Conservation (phyloP, 2,113 vertebrate genomes). For the Phalacrocorax carbo region DNA sequence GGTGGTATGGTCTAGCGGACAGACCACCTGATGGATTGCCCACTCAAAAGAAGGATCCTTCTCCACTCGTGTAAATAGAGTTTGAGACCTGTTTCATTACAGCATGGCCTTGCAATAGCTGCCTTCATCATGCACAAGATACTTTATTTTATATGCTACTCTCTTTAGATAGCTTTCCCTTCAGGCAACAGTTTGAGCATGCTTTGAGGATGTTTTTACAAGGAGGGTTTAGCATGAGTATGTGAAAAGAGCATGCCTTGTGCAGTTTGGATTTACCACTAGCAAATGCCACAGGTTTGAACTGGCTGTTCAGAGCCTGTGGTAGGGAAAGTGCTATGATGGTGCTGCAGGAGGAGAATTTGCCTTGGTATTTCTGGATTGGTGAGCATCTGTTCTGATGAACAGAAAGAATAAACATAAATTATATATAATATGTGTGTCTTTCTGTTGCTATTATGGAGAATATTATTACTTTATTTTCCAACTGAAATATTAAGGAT, state of each 20-base stretch:
- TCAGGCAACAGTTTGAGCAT: neutral
- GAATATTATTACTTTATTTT: conserved; percentile 5
- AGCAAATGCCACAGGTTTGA: neutral
- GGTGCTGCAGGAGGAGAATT: neutral
- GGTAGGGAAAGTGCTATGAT: rapidly evolving
- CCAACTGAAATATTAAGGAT: neutral
- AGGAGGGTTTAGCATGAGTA: neutral
- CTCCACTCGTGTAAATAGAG: rapidly evolving
- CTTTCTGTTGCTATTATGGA: neutral
- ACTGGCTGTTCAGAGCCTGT: neutral
- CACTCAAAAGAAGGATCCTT: neutral
- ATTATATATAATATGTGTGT: neutral
- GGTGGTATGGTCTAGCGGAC: neutral
- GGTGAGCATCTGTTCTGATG: neutral
- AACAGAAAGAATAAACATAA: neutral
- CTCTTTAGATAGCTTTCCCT: neutral
- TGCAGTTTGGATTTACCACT: neutral
- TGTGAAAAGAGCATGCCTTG: neutral
- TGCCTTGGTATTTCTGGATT: neutral
- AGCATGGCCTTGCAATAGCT: rapidly evolving
- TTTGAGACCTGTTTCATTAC: neutral
- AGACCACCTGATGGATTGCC: neutral
- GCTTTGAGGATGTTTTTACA: neutral
- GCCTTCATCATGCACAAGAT: neutral
- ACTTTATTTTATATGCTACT: neutral